Conservation (phyloP, 2,888 invertebrate genomes). For the Oligia fasciuncula region DNA sequence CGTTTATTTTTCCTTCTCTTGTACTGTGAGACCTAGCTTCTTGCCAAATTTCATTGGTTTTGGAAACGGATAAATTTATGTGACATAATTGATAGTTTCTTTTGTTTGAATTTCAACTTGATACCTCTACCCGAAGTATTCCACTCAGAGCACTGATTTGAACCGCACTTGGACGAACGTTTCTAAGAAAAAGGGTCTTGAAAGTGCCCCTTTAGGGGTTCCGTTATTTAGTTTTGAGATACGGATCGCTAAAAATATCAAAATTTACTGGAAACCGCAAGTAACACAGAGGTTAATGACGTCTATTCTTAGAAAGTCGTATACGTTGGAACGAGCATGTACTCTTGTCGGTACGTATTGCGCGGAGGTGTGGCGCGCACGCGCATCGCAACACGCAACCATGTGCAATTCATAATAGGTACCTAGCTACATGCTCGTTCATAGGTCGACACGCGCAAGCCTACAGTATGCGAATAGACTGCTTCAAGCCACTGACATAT, state of each 20-base stretch:
- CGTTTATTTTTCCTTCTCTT: not conserved
- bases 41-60: not conserved
- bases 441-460: constrained; percentile 49
- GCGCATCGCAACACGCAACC: constrained; percentile 71
- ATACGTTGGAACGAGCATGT: constrained; percentile 64
- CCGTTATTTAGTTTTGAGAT: not conserved
- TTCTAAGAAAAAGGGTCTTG: not conserved
- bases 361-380: constrained; percentile 80
- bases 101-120: not conserved
- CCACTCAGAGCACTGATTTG: too few relatives aligned
- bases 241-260: not conserved
- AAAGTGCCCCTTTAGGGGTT: not conserved
- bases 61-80: not conserved
- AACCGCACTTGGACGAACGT: not conserved
- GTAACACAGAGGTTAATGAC: constrained; percentile 75
- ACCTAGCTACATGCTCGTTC: constrained; percentile 28
- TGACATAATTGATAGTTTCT: not conserved
- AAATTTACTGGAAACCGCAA: constrained; percentile 30
- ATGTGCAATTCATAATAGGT: constrained; percentile 39
- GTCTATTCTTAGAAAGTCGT: constrained; percentile 79
- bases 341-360: constrained; percentile 58
- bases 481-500: constrained; percentile 66
- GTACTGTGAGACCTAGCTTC: too few relatives aligned
- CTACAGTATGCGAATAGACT: constrained; percentile 51
- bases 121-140: not conserved